Base-by-base conservation (phyloP, 92 coral and sea anemone genomes). In the Parazoanthus darwini region DNA sequence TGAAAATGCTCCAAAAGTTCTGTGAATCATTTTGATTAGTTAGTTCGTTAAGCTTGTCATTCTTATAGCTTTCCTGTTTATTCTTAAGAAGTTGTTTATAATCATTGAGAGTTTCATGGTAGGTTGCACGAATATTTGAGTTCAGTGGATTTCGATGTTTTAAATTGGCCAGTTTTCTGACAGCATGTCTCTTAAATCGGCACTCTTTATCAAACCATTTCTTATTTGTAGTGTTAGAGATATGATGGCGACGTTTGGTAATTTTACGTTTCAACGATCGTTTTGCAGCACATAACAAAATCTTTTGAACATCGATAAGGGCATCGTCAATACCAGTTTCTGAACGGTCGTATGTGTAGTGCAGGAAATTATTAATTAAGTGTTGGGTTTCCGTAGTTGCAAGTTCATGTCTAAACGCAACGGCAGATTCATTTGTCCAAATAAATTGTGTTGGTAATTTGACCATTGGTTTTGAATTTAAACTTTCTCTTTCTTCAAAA, bases 401-500 rank as follows among this genome's bases (percentile, higher is more conserved):
- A 48, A 79, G 67, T 79, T 79, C 82, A 6, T 23, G 42, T 48
- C 18, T 79, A 25, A 79, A 79, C 67, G 37, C 82, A 46, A 29
- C 67, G 18, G 67, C 20, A 18, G 63, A 79, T 7, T 79, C 39
- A 35, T 26, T 8, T 1, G 78, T 9, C 42, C 78, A 73, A 73
- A 73, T 36, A 73, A 73, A 33, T 73, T 73, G 78, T 26, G 65
- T 79, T 79, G 82, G 82, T 79, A 79, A 79, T 79, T n/a, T 48
- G 37, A 42, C 22, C 65, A 79, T 22, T 50, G 82, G 82, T 48
- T 50, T 79, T 50, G 82, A 79, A n/a, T 79, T 25, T 48, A 50
- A 9, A 35, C 22, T 73, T 73, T 73, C 78, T 36, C 39, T 73
- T 29, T 13, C 20, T 9, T 29, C 77, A 13, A 35, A 13, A 29